Conservation (phyloP, 2,797 vertebrate species). For the Typhlichthys subterraneus region DNA sequence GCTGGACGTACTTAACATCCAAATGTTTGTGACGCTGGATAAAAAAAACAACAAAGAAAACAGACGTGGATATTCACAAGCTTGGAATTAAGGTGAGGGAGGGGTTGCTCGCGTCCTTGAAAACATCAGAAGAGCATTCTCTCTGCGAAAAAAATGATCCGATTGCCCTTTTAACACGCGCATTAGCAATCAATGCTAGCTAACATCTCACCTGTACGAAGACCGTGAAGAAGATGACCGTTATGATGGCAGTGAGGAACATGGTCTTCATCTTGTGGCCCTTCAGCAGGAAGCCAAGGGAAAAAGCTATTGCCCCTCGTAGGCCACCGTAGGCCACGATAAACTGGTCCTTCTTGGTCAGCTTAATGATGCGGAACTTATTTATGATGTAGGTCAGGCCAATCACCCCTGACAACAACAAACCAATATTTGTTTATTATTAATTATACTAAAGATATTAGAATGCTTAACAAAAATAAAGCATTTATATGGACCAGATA, state of each 20-base stretch:
- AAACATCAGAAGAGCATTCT: no score
- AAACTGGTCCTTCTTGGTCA: slow-evolving; percentile 90
- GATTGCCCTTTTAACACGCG: no score
- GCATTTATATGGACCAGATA: no score
- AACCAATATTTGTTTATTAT: background rate
- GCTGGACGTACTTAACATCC: no score
- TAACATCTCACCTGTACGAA: slow-evolving; percentile 84
- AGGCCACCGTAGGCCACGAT: slow-evolving; percentile 88
- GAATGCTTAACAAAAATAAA: no score
- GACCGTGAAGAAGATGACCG: slow-evolving; percentile 88
- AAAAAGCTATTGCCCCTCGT: slow-evolving; percentile 89
- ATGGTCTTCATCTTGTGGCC: slow-evolving; percentile 62
- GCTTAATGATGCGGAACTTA: slow-evolving; percentile 88
- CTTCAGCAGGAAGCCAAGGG: slow-evolving; percentile 81
- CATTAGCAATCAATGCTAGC: background rate
- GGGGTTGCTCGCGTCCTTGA: no score
- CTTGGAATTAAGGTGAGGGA: no score
- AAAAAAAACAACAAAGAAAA: background rate
- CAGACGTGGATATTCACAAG: no score
- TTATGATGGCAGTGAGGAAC: slow-evolving; percentile 86
- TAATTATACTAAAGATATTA: background rate
- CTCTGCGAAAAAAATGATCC: no score
- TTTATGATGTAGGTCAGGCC: slow-evolving; percentile 88
- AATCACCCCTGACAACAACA: slow-evolving; percentile 81
- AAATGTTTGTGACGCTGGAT: no score